A percentile compares a stretch with the other conserved stretches of the same genome.
These are phyloP conservation scores for Penaeus indicus DNA, from an alignment of 1,140 invertebrate genomes.

Conservation along the genomic window DNA sequence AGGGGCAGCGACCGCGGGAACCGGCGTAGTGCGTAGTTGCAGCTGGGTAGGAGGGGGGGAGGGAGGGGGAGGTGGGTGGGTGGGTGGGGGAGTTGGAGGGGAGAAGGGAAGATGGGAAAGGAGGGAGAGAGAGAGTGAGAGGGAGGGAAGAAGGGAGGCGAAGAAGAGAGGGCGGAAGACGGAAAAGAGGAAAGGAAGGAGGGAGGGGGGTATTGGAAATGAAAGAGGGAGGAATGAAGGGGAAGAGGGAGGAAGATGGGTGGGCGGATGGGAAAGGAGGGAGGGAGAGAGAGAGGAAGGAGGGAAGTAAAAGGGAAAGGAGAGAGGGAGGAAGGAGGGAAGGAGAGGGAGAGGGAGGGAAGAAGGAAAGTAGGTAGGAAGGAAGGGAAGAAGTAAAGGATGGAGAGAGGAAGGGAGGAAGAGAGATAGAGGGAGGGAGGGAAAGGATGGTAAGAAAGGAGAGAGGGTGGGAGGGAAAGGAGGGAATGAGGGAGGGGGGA, in stretches of 20 bases:
- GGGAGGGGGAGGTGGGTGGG: background rate
- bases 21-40: background rate
- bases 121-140: background rate
- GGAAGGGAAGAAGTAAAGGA: background rate
- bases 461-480: background rate
- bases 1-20: background rate
- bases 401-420: background rate
- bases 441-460: background rate
- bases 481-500: background rate
- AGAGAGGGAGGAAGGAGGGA: background rate
- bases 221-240: background rate
- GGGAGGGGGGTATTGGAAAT: background rate
- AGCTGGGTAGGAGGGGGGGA: background rate
- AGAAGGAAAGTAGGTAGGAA: too few species aligned
- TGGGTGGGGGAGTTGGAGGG: background rate
- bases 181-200: background rate
- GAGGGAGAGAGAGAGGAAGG: background rate
- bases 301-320: background rate
- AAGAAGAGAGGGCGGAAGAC: background rate
- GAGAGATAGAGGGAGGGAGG: background rate
- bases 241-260: background rate
- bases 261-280: background rate
- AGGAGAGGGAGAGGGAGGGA: background rate
- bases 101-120: background rate
- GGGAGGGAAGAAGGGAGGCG: background rate